Evolutionary conservation across 64 coral and sea anemone species (phyloP), one percentile per base, ranked within the genome.

Genomic region (Actinia tenebrosa): DNA sequence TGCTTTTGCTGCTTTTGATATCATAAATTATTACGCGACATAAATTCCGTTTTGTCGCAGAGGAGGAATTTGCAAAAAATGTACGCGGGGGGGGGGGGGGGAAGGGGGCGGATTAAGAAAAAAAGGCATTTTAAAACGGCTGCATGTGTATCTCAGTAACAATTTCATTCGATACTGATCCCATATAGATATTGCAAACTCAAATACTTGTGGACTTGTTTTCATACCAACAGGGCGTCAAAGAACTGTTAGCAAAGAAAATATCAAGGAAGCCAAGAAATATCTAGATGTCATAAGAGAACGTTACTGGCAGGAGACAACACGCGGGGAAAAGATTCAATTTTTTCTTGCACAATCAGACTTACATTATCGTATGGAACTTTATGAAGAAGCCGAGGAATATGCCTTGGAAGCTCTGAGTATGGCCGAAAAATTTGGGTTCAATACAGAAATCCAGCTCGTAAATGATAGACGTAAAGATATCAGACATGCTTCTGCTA

Each of bases 311-410:
- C 5, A 82, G 5, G n/a, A 89, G 20, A 89, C 62, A 42, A 63
- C 78, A 11, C 54, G 80, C 6, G 80, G 87, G 4, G 80, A 80
- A 62, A 60, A 53, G 61, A 79, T 89, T 3, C 87, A 89, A 20
- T 89, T 50, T 23, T 61, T 80, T 20, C 78, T 89, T 9, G 77
- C 54, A 19, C 46, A 80, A 78, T 60, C 87, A 22, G 87, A 89
- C 60, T 56, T 89, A 27, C 26, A 89, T 19, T 89, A 60, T 27
- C 78, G 87, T 7, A 56, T n/a, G 43, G 25, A 26, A 4, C 23
- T 43, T 30, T 66, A 82, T 44, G 6, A 89, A 26, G 13, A 18
- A 18, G 87, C 87, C 10, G 56, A 45, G 4, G 9, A 81, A 23
- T 7, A 45, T 7, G 87, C 78, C 11, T 60, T 64, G 25, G 16